Evolutionary conservation across 2,888 invertebrate genomes (phyloP).

Genomic region (Homarus gammarus): DNA sequence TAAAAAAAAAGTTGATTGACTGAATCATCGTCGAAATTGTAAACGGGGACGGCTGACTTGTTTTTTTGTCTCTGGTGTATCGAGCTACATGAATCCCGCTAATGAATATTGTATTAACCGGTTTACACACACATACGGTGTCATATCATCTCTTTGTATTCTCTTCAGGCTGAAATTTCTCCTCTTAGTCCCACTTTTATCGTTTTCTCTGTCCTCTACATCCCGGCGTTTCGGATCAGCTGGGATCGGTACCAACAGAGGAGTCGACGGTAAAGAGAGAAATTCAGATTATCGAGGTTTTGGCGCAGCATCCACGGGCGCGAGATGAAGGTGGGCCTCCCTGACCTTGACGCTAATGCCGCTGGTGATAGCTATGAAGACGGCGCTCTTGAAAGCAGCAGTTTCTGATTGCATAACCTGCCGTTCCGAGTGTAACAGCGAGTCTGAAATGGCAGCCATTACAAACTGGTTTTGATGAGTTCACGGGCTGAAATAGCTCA

Average conservation of each 20-base stretch:
- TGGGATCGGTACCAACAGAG: background rate
- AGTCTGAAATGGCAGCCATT: background rate
- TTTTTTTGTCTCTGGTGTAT: too few species aligned
- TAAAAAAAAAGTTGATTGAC: too few species aligned
- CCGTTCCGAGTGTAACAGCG: background rate
- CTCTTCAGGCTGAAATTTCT: too few species aligned
- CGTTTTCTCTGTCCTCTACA: too few species aligned
- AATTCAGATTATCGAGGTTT: background rate
- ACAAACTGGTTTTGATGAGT: too few species aligned
- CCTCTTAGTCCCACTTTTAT: too few species aligned
- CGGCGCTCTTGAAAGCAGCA: slow-evolving; percentile 19
- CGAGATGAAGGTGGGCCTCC: background rate
- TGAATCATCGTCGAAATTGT: background rate
- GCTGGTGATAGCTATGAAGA: slow-evolving; percentile 7
- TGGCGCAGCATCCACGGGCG: background rate
- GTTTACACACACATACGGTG: too few species aligned
- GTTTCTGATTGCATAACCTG: slow-evolving; percentile 26
- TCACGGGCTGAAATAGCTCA: too few species aligned
- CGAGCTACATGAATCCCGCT: too few species aligned
- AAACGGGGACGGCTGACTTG: background rate
- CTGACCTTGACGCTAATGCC: slow-evolving; percentile 22
- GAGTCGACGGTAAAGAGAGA: background rate
- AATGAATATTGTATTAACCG: too few species aligned
- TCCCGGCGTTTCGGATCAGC: background rate
- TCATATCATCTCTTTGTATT: too few species aligned